phyloP scores from a whole-genome alignment of 2,888 invertebrate genomes.

The Helicoverpa assulta region DNA sequence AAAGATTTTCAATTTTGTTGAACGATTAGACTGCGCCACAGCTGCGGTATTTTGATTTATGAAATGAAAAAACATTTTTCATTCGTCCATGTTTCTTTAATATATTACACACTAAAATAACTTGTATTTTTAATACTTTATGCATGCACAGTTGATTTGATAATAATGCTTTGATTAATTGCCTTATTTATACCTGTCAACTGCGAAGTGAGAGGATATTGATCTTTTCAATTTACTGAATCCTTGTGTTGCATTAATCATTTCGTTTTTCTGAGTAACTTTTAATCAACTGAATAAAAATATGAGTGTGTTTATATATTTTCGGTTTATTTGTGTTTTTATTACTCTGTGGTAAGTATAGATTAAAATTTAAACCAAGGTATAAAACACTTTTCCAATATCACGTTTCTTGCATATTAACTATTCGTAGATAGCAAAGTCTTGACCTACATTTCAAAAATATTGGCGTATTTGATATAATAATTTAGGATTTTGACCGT shows the following conservation, averaged over 20 bases:
- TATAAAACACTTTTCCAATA: too few relatives aligned
- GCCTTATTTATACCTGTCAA: background rate
- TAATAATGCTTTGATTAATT: constrained; percentile 2
- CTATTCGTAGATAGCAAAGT: background rate
- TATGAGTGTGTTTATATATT: too few relatives aligned
- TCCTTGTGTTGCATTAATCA: too few relatives aligned
- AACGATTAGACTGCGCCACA: background rate
- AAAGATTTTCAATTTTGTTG: constrained; percentile 5
- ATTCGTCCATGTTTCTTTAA: background rate
- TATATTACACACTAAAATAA: background rate
- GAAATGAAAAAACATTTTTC: constrained; percentile 1
- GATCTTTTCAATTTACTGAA: too few relatives aligned
- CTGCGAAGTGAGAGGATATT: too few relatives aligned
- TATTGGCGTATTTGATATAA: constrained; percentile 1
- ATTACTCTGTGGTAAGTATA: too few relatives aligned
- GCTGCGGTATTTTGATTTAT: constrained; percentile 6
- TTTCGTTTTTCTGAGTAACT: too few relatives aligned
- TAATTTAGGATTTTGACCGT: background rate
- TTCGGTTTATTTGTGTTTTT: background rate
- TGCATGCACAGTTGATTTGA: background rate
- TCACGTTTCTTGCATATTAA: too few relatives aligned
- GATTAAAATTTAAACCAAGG: too few relatives aligned
- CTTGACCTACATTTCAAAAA: background rate
- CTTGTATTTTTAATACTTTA: background rate
- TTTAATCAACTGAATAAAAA: too few relatives aligned